These are phyloP conservation scores for Thera britannica DNA, from an alignment of 2,888 invertebrate genomes.

Conservation along the genomic window DNA sequence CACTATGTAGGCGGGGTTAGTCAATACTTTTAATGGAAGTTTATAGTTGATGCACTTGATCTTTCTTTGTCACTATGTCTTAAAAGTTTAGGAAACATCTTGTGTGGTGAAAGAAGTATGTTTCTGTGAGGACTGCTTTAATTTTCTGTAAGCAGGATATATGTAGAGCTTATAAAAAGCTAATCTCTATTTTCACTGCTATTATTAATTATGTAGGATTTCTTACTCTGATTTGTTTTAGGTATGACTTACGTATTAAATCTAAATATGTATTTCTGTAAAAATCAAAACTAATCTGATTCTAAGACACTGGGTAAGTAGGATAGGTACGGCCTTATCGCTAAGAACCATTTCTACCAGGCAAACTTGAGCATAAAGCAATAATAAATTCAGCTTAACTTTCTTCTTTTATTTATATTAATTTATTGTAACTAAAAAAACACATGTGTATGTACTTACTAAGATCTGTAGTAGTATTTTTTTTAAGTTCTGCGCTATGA, in stretches of 20 bases:
- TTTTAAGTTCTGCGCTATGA: neutral
- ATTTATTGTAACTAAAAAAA: neutral
- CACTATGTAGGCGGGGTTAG: neutral
- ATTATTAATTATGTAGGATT: constrained; percentile 20
- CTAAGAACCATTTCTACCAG: no score
- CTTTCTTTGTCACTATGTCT: neutral
- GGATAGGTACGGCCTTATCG: no score
- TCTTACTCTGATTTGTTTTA: constrained; percentile 16
- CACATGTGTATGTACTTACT: neutral
- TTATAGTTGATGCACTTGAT: neutral
- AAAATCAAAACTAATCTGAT: neutral
- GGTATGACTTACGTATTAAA: constrained; percentile 12
- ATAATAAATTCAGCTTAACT: no score
- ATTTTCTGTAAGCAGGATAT: no score
- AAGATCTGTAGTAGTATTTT: constrained; percentile 36
- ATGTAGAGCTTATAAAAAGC: neutral
- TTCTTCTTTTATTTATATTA: no score
- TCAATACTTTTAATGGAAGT: neutral
- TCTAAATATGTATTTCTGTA: neutral
- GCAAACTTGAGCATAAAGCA: no score
- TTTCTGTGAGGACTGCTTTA: neutral
- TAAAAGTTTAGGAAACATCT: neutral
- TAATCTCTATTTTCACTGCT: constrained; percentile 15
- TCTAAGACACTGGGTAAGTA: no score
- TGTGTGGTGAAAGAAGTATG: neutral